These are phyloP conservation scores for Drosophila planitibia DNA, from an alignment of 2,888 invertebrate genomes.

Conservation along the genomic window DNA sequence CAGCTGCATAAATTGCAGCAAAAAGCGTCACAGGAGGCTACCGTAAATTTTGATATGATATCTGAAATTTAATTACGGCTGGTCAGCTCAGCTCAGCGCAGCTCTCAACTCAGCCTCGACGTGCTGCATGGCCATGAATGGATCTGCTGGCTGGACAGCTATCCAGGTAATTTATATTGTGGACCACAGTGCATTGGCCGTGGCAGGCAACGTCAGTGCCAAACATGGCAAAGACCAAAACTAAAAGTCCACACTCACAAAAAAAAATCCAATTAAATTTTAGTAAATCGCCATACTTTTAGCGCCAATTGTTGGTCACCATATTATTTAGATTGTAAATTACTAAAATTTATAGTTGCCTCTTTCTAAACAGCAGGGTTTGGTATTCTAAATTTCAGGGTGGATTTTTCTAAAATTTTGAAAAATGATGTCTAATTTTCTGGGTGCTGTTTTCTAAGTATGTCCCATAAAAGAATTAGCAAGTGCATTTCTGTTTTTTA, in stretches of 20 bases:
- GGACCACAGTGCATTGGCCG: constrained; percentile 19
- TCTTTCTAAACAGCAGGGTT: neutral
- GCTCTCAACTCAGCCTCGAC: constrained; percentile 33
- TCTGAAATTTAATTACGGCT: constrained; percentile 73
- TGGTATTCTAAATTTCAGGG: neutral
- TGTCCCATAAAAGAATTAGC: neutral
- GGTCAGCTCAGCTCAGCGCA: constrained; percentile 24
- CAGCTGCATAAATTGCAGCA: constrained; percentile 1
- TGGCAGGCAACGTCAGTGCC: constrained; percentile 33
- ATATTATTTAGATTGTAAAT: neutral
- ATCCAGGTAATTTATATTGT: constrained; percentile 58
- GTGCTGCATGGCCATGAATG: constrained; percentile 18
- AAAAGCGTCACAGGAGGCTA: constrained; percentile 16
- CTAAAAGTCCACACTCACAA: constrained; percentile 39
- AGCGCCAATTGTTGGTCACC: neutral
- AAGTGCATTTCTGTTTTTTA: neutral
- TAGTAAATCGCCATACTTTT: neutral
- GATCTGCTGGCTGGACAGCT: constrained; percentile 13
- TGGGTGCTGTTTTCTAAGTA: too few relatives aligned
- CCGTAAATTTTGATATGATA: constrained; percentile 72
- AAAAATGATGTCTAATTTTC: too few relatives aligned
- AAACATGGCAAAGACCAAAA: constrained; percentile 39
- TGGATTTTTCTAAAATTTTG: neutral
- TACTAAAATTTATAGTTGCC: neutral
- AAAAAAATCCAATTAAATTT: neutral